Conservation (phyloP, 1,140 invertebrate genomes). For the Drosophila repletoides region DNA sequence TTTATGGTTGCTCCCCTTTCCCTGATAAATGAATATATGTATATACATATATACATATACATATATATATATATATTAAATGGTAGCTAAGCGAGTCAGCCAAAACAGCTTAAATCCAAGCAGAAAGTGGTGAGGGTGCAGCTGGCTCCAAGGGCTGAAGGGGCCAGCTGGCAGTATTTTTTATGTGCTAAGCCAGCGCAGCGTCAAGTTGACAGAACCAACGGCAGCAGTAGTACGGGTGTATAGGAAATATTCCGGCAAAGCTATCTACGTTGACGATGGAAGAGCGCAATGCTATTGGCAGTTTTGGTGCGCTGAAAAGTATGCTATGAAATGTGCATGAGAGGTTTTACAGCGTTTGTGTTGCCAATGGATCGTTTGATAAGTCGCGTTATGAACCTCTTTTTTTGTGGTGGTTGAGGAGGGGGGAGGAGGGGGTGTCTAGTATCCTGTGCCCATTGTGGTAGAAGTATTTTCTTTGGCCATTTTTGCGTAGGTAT, state of each 20-base stretch:
- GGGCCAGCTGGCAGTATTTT: too few species aligned
- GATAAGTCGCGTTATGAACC: slow-evolving; percentile 52
- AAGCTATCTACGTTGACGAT: background rate
- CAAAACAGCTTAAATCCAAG: slow-evolving; percentile 20
- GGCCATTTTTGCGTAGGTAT: slow-evolving; percentile 18
- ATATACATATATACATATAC: background rate
- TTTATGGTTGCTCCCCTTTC: slow-evolving; percentile 54
- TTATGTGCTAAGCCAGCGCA: slow-evolving; percentile 48
- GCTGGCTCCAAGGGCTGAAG: too few species aligned
- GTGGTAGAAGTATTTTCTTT: slow-evolving; percentile 57
- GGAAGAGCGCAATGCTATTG: background rate
- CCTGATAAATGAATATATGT: slow-evolving; percentile 9
- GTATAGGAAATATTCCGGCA: background rate
- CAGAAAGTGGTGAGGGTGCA: slow-evolving; percentile 2
- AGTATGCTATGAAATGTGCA: slow-evolving; percentile 29
- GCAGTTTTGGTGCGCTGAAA: slow-evolving; percentile 23
- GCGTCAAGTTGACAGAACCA: slow-evolving; percentile 37
- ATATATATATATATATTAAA: slow-evolving; percentile 18
- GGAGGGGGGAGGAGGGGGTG: too few species aligned
- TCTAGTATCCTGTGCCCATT: slow-evolving; percentile 33
- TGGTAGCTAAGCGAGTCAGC: slow-evolving; percentile 17
- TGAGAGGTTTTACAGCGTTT: slow-evolving; percentile 19
- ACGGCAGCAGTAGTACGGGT: background rate
- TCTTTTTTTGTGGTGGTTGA: slow-evolving; percentile 6
- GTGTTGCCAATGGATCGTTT: slow-evolving; percentile 41